Percentiles rank a stretch among this genome's conserved stretches.
Evolutionary conservation across 2,888 invertebrate species (phyloP).

Genomic region (Hirtodrosophila alboralis): DNA sequence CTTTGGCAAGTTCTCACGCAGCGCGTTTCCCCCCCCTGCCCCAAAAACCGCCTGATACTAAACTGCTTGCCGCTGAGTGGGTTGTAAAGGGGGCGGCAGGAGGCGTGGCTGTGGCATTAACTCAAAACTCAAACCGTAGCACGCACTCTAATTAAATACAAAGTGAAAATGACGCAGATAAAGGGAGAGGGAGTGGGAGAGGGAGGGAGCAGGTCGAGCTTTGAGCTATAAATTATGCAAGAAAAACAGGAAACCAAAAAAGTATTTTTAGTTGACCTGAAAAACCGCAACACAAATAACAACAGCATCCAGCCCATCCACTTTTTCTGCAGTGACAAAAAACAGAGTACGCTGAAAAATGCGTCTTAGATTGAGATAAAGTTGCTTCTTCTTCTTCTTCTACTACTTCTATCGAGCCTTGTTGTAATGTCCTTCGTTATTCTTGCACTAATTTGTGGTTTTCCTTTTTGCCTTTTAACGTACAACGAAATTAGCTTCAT

Average conservation of each 20-base stretch:
- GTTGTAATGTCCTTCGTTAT: slow-evolving; percentile 49
- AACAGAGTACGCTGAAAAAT: slow-evolving; percentile 58
- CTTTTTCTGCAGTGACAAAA: slow-evolving; percentile 46
- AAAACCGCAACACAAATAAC: slow-evolving; percentile 43
- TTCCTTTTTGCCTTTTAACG: slow-evolving; percentile 54
- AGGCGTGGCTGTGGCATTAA: slow-evolving; percentile 36
- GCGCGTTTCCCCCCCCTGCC: slow-evolving; percentile 1
- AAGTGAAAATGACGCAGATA: slow-evolving; percentile 50
- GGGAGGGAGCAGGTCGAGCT: slow-evolving; percentile 9
- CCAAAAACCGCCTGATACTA: slow-evolving; percentile 4
- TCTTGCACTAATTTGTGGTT: slow-evolving; percentile 66
- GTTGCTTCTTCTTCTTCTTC: slow-evolving; percentile 18
- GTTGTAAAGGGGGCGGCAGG: background rate
- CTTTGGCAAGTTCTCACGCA: slow-evolving; percentile 64
- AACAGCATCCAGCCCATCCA: slow-evolving; percentile 20
- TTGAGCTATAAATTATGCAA: slow-evolving; percentile 55
- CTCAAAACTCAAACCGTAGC: slow-evolving; percentile 40
- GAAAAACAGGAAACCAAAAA: slow-evolving; percentile 47
- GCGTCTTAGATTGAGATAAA: slow-evolving; percentile 63
- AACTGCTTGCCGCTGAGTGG: slow-evolving; percentile 10
- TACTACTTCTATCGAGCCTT: slow-evolving; percentile 10
- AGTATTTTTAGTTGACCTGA: slow-evolving; percentile 60
- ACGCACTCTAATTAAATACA: slow-evolving; percentile 68
- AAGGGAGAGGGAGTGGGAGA: background rate
- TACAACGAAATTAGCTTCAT: slow-evolving; percentile 64